Evolutionary conservation across 2,888 invertebrate genomes (phyloP), one percentile per base, ranked within the genome.

Genomic region (Petrophora chlorosata): DNA sequence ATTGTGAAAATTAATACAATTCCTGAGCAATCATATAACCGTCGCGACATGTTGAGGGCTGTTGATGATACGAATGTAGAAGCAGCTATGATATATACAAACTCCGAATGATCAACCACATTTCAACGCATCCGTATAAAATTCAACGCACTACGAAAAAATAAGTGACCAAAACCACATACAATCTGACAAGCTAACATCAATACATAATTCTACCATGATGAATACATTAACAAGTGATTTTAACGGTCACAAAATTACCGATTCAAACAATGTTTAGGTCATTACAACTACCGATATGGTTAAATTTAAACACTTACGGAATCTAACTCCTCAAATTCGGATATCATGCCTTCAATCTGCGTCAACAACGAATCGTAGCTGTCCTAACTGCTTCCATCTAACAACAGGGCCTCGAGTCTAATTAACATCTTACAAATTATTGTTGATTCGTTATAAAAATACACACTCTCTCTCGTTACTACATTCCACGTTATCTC

Each of bases 211-310:
- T 5, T 22, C 84, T 87, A 87, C 82, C 68, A 77, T 78, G 84
- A 86, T 86, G 88, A 84, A 76, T 84, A 85, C 82, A 83, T 83
- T 88, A 88, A 89, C 90, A 88, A 88, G 89, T 89, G 89, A 85
- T 65, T 69, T 63, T 83, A 85, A 83, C 80, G 76, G 82, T 78
- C 79, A 79, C 78, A 79, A 80, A 82, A 76, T 75, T 80, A 81
- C 78, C 71, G 75, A 74, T 40, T 48, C 49, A 56, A 60, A 49
- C 49, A 49, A 49, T 49, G 43, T 32, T 36, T 30, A 26, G 36
- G 35, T 45, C 34, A 35, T 57, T 60, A 56, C 52, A 46, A 33
- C 82, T 87, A 89, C 74, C 82, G 89, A 89, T 90, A 90, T 89
- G 90, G 79, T 84, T 84, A 80, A 57, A 76, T 73, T 79, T 76